Conservation (phyloP, 2,113 vertebrate genomes). For the Chlorocebus sabaeus region DNA sequence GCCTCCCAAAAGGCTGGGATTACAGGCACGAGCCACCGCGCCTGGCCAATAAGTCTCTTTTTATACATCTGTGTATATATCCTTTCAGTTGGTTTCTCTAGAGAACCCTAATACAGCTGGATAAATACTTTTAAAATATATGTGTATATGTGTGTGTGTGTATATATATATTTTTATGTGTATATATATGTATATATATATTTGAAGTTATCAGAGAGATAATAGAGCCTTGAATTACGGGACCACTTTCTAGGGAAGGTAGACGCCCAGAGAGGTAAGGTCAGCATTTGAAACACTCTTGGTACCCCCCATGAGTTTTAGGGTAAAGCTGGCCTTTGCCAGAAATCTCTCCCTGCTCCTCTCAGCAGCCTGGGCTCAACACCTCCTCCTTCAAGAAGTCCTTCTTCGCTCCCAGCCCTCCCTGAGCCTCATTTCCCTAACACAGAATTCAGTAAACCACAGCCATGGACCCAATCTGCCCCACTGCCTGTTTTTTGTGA, state of each 20-base stretch:
- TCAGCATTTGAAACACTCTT: background rate
- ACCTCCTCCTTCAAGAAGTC: background rate
- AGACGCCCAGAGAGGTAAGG: background rate
- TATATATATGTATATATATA: too few species aligned
- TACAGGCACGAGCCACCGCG: fast-evolving
- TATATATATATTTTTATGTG: too few species aligned
- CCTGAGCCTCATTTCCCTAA: background rate
- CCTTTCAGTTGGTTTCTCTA: background rate
- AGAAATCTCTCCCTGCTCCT: background rate
- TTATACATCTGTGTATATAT: background rate
- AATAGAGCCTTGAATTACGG: background rate
- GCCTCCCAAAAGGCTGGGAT: too few species aligned
- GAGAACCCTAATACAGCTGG: background rate
- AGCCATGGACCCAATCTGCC: background rate
- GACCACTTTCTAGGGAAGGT: background rate
- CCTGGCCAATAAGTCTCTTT: background rate
- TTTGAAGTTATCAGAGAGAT: background rate
- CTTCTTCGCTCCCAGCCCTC: background rate
- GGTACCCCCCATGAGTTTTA: background rate
- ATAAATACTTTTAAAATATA: background rate
- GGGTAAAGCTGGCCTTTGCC: background rate
- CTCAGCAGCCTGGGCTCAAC: background rate
- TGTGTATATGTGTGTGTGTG: background rate
- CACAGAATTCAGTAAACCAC: background rate
- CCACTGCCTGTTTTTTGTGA: background rate